These are phyloP conservation scores for Calephelis nemesis DNA, from an alignment of 1,140 invertebrate species.

Conservation along the genomic window DNA sequence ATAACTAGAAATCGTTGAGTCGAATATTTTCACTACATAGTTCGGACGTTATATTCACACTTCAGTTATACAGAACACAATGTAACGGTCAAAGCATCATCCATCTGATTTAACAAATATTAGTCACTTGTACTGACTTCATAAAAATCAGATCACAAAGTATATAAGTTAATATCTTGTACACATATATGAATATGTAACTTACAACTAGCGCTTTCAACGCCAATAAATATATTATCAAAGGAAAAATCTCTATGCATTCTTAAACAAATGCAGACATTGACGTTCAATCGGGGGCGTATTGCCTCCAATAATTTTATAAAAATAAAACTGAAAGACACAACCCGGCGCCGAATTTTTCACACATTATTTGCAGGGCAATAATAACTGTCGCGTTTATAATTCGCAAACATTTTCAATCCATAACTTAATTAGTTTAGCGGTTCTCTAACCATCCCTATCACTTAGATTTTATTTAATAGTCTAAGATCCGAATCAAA, in stretches of 20 bases:
- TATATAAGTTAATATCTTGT: conserved; percentile 32
- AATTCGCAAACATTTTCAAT: not conserved
- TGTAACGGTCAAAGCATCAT: conserved; percentile 49
- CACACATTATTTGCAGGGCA: not conserved
- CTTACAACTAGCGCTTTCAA: conserved; percentile 42
- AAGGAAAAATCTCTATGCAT: conserved; percentile 60
- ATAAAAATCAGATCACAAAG: conserved; percentile 54
- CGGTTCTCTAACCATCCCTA: not conserved
- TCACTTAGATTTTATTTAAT: too few species aligned
- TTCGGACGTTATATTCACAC: conserved; percentile 37
- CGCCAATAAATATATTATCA: conserved; percentile 45
- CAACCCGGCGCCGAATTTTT: conserved; percentile 53
- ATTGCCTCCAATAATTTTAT: conserved; percentile 52
- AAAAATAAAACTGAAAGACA: conserved; percentile 67
- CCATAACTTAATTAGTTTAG: not conserved
- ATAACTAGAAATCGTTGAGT: conserved; percentile 32
- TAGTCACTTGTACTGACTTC: conserved; percentile 58
- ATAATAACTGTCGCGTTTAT: not conserved
- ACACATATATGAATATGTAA: conserved; percentile 31
- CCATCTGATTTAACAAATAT: conserved; percentile 52
- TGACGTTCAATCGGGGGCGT: conserved; percentile 45
- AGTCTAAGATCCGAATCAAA: too few species aligned
- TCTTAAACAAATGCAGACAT: conserved; percentile 71
- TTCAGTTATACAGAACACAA: conserved; percentile 44
- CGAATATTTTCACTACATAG: conserved; percentile 22